phyloP scores from a whole-genome alignment of 2,888 invertebrate species.

The Vesta saturnalis region DNA sequence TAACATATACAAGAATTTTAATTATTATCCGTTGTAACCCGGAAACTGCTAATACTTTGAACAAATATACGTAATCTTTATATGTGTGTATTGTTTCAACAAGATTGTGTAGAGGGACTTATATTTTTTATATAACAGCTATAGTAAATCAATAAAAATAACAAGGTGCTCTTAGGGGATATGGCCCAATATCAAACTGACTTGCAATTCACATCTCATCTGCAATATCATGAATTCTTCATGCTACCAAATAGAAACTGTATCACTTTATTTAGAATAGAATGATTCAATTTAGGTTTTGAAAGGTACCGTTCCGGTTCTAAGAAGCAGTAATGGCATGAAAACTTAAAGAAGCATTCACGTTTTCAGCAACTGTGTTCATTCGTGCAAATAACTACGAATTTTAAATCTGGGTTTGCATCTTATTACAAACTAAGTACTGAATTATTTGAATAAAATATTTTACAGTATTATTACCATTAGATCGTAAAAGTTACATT shows the following conservation, averaged over 20 bases:
- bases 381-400: constrained; percentile 11
- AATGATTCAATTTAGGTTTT: constrained; percentile 48
- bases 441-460: constrained; percentile 1
- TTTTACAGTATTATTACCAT: not conserved
- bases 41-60: no score
- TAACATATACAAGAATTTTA: constrained; percentile 22
- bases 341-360: constrained; percentile 12
- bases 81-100: constrained; percentile 3
- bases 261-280: constrained; percentile 52
- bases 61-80: no score
- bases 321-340: constrained; percentile 7
- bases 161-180: constrained; percentile 42
- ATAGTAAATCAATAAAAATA: constrained; percentile 34
- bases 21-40: constrained; percentile 19
- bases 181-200: constrained; percentile 50
- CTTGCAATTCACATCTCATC: constrained; percentile 58
- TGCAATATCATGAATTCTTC: constrained; percentile 58
- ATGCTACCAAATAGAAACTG: constrained; percentile 52
- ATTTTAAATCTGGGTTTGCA: constrained; percentile 11
- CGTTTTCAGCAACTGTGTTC: constrained; percentile 3
- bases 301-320: constrained; percentile 9
- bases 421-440: constrained; percentile 6
- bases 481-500: not conserved
- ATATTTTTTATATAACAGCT: constrained; percentile 8
- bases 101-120: not conserved